These are phyloP conservation scores for Procambarus virginalis DNA, from an alignment of 1,140 invertebrate genomes.

Conservation along the genomic window DNA sequence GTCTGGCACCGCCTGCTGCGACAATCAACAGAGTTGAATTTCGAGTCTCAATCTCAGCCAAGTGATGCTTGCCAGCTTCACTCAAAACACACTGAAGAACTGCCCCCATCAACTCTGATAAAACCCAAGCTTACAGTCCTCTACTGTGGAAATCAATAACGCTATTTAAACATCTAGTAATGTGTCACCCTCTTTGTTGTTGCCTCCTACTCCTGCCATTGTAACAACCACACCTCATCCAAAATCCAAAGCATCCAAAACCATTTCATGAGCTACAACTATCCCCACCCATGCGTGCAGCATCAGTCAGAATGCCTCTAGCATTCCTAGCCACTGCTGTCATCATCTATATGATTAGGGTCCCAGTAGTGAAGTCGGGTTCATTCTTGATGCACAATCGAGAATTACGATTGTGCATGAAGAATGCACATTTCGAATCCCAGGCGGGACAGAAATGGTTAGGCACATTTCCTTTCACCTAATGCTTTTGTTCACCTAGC, in stretches of 20 bases:
- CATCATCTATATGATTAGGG: neutral
- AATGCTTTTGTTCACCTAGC: too few relatives aligned
- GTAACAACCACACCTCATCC: neutral
- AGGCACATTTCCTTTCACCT: too few relatives aligned
- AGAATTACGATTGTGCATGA: too few relatives aligned
- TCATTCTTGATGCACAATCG: too few relatives aligned
- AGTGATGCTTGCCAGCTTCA: too few relatives aligned
- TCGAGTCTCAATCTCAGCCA: neutral
- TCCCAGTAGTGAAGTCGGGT: too few relatives aligned
- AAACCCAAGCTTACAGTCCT: slow-evolving; percentile 27
- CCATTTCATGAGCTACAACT: neutral
- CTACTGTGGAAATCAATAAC: slow-evolving; percentile 37
- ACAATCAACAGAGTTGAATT: neutral
- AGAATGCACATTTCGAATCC: too few relatives aligned
- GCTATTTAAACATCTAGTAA: slow-evolving; percentile 1
- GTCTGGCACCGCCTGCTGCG: slow-evolving; percentile 30
- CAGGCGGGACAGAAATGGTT: too few relatives aligned
- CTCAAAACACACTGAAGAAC: too few relatives aligned
- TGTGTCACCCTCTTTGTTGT: slow-evolving; percentile 28
- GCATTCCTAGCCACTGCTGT: slow-evolving; percentile 8
- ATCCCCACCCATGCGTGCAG: slow-evolving; percentile 1
- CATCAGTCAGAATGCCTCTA: neutral
- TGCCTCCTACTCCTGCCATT: neutral
- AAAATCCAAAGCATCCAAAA: neutral
- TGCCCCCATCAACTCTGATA: too few relatives aligned